These are phyloP conservation scores for Calyptommatus sinebrachiatus DNA, from an alignment of 2,113 vertebrate species.

Conservation along the genomic window DNA sequence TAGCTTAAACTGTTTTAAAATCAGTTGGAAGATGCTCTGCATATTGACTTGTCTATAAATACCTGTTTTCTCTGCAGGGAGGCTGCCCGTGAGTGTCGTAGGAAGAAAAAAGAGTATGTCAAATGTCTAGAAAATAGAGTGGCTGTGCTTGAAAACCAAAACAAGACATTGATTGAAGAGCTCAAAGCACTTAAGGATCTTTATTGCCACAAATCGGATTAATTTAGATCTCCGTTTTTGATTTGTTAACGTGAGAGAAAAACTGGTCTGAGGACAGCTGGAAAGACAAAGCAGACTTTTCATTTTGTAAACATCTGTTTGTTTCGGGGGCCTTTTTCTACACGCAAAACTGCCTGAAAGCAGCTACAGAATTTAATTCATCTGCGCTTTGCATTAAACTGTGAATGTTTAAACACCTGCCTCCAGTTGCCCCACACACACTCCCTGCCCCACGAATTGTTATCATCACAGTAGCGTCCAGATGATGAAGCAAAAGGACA, in stretches of 20 bases:
- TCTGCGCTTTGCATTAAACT: conserved; percentile 85
- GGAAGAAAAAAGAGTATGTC: conserved; percentile 99
- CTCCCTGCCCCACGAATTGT: conserved; percentile 67
- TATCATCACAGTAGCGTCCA: conserved; percentile 61
- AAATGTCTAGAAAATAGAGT: conserved; percentile 99
- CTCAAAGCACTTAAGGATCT: conserved; percentile 99
- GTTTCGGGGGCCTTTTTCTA: conserved; percentile 69
- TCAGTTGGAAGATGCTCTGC: background rate
- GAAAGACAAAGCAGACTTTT: conserved; percentile 78
- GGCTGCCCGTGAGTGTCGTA: conserved; percentile 94
- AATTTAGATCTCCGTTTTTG: conserved; percentile 72
- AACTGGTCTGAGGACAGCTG: conserved; percentile 81
- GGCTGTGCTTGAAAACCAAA: conserved; percentile 98
- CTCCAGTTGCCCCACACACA: conserved; percentile 75
- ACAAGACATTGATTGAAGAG: conserved; percentile 99
- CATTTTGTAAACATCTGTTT: conserved; percentile 86
- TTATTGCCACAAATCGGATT: conserved; percentile 99
- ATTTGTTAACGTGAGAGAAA: conserved; percentile 74
- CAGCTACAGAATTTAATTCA: conserved; percentile 80
- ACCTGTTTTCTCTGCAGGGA: conserved; percentile 80
- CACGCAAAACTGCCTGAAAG: conserved; percentile 86
- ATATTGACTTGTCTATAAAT: conserved; percentile 41
- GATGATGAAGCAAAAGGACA: conserved; percentile 67
- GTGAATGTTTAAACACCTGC: conserved; percentile 81
- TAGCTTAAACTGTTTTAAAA: conserved; percentile 10